phyloP scores from a whole-genome alignment of 1,140 invertebrate species.

The Zaprionus vittiger region DNA sequence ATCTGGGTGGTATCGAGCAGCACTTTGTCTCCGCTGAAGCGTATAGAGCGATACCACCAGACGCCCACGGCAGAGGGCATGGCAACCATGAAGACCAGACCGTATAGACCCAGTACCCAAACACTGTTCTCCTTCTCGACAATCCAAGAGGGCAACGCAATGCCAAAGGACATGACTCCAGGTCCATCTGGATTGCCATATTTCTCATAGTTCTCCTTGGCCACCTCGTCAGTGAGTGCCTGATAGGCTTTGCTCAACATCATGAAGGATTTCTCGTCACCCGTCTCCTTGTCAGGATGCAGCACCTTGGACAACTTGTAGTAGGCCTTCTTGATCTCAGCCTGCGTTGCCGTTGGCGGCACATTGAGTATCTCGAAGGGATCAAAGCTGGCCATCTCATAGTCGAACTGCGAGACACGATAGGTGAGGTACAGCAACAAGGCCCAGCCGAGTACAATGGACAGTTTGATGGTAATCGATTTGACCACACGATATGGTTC shows the following conservation, averaged over 20 bases:
- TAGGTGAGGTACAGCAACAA: conserved; percentile 94
- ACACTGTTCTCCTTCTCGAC: conserved; percentile 99
- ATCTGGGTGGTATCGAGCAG: conserved; percentile 97
- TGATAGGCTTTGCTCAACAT: conserved; percentile 97
- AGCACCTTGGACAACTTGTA: conserved; percentile 95
- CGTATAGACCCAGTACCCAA: conserved; percentile 98
- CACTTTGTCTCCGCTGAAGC: conserved; percentile 98
- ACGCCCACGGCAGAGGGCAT: conserved; percentile 96
- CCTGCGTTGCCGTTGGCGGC: conserved; percentile 91
- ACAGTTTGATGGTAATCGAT: conserved; percentile 87
- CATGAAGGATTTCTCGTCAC: conserved; percentile 99
- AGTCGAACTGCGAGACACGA: conserved; percentile 98
- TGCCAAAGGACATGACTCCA: conserved; percentile 99
- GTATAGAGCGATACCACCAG: conserved; percentile 99
- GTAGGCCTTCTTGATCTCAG: conserved; percentile 98
- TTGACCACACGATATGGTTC: conserved; percentile 95
- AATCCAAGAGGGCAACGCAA: conserved; percentile 99
- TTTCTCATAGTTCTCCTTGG: conserved; percentile 98
- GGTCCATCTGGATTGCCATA: conserved; percentile 99
- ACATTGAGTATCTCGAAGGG: conserved; percentile 98
- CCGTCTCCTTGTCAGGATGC: conserved; percentile 99
- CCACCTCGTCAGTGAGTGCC: conserved; percentile 97
- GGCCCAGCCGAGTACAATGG: conserved; percentile 94
- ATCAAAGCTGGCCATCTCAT: conserved; percentile 99
- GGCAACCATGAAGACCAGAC: conserved; percentile 98